Conservation (phyloP, 2,888 invertebrate genomes). For the Antheraea assamensis region DNA sequence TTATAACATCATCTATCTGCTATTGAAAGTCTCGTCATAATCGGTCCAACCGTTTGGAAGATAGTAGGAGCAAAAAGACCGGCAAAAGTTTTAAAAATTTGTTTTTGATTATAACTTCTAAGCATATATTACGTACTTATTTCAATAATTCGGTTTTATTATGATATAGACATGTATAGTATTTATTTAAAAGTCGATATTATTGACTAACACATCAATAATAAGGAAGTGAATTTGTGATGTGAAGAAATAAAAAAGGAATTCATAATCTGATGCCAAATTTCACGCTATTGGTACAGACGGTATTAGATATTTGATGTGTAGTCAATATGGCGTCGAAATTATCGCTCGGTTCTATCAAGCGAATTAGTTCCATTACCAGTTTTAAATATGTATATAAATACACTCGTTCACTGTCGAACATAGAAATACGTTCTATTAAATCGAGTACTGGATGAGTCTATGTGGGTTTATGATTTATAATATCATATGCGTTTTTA, state of each 20-base stretch:
- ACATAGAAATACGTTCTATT: neutral
- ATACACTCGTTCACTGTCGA: neutral
- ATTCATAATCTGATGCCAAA: neutral
- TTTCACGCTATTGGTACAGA: slow-evolving; percentile 12
- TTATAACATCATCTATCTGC: no score
- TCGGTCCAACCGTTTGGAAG: no score
- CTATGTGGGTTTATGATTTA: neutral
- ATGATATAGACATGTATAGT: no score
- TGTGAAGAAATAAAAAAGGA: neutral
- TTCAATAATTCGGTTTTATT: no score
- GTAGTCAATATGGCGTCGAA: slow-evolving; percentile 37
- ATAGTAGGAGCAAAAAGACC: no score
- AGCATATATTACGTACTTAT: no score
- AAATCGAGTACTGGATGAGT: neutral
- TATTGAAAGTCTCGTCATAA: no score
- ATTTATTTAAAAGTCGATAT: no score
- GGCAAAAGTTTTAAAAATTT: no score
- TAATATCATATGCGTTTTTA: neutral
- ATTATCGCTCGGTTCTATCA: slow-evolving; percentile 42
- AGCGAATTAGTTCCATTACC: slow-evolving; percentile 14
- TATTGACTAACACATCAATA: no score
- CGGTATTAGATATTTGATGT: slow-evolving; percentile 3
- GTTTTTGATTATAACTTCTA: no score
- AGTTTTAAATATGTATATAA: neutral
- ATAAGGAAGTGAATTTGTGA: no score